Evolutionary conservation across 1,140 invertebrate species (phyloP), one percentile per base, ranked within the genome.

Genomic region (Linepithema humile): DNA sequence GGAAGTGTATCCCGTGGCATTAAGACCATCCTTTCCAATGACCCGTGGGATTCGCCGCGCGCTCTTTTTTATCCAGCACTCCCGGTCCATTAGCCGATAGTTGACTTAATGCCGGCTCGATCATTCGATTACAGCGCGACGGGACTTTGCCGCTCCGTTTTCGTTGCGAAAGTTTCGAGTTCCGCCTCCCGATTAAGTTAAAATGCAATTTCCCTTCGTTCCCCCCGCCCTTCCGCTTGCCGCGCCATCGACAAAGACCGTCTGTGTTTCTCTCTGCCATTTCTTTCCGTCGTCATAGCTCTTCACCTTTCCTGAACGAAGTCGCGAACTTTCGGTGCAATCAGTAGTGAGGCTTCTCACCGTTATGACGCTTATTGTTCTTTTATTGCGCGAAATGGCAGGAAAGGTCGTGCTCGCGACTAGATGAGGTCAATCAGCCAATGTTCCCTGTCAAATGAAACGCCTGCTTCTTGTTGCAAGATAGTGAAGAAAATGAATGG

Each of bases 121-220:
- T 89, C 85, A 89, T 87, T 89, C 87, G 87, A 88, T 89, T 88
- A 88, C 69, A 82, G 78, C 40, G 69, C 78, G 74, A 74, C 60
- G 67, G 70, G 75, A 85, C 86, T 78, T 88, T 88, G 78, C 84
- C 80, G 67, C 62, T 77, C 40, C 86, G 69, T 86, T 86, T 86
- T 82, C 69, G 80, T 55, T 53, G 85, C 67, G 32, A 84, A 89
- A 87, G 84, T 90, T 90, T 83, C 83, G 67, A 84, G 69, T 89
- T 90, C 89, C 85, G 83, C 48, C 64, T 43, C n/a, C 53, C 87
- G 87, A 89, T 89, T 86, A 88, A 88, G 80, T 85, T 89, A 74
- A 85, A 88, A 87, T 87, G 85, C 65, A 87, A 89, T 89, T 89
- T 84, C 85, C 67, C 26, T 53, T 85, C 83, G 45, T 50, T 26